phyloP scores from a whole-genome alignment of 2,113 vertebrate species.

The Dasypus novemcinctus region DNA sequence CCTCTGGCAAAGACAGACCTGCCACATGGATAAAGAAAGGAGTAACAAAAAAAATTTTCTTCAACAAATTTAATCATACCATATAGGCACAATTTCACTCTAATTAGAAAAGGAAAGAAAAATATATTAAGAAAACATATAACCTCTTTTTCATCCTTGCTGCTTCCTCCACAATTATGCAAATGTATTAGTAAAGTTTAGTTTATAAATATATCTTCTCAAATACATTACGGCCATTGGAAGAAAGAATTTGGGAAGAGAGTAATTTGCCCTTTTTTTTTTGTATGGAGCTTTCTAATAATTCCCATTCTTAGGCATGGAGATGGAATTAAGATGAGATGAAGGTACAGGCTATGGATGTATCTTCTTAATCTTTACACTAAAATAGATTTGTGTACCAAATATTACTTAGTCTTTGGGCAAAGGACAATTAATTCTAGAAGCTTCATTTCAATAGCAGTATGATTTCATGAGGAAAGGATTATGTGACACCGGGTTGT shows the following conservation, averaged over 20 bases:
- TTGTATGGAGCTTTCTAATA: accelerated
- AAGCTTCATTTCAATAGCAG: not conserved
- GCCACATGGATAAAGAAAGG: not conserved
- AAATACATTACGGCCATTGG: not conserved
- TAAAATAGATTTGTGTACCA: not conserved
- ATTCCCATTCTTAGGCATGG: not conserved
- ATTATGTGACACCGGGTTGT: conserved; percentile 25
- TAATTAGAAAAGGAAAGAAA: not conserved
- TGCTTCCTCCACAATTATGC: not conserved
- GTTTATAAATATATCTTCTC: not conserved
- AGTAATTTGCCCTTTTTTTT: not conserved
- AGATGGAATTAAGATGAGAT: not conserved
- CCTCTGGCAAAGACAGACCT: accelerated
- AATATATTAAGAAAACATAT: accelerated
- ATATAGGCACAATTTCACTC: not conserved
- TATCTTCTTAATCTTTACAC: not conserved
- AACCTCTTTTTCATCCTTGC: not conserved
- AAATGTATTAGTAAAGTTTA: too few species aligned
- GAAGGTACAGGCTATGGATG: too few species aligned
- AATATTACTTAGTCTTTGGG: conserved; percentile 45
- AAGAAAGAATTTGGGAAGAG: not conserved
- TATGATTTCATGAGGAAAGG: not conserved
- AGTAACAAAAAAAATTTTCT: too few species aligned
- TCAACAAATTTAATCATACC: not conserved
- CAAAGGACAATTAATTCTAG: not conserved